Percentiles rank a stretch among this genome's conserved stretches.
These are phyloP conservation scores for Copidosoma floridanum DNA, from an alignment of 1,140 invertebrate genomes.

Conservation along the genomic window DNA sequence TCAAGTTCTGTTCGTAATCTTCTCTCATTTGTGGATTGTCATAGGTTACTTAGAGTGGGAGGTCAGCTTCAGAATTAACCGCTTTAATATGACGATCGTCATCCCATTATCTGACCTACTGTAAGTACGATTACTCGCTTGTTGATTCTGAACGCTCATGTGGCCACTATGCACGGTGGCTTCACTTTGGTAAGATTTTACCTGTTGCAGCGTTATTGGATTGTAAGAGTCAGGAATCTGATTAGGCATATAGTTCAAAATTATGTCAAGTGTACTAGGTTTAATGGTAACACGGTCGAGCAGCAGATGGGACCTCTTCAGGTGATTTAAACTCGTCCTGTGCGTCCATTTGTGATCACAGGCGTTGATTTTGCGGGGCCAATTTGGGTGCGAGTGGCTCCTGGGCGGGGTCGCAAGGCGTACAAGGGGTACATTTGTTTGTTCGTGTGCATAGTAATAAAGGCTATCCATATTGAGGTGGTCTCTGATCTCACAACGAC, in stretches of 20 bases:
- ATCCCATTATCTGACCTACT: neutral
- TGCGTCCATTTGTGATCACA: constrained; percentile 19
- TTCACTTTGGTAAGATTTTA: neutral
- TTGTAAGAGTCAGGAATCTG: neutral
- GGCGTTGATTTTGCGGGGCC: constrained; percentile 31
- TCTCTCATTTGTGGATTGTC: neutral
- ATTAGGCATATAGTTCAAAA: neutral
- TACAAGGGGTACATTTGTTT: constrained; percentile 17
- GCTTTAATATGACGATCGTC: neutral
- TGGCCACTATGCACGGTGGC: neutral
- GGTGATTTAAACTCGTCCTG: constrained; percentile 2
- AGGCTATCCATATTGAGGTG: constrained; percentile 38
- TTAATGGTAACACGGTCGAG: neutral
- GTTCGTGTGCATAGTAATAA: constrained; percentile 32
- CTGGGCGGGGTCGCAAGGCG: neutral
- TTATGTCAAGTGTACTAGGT: neutral
- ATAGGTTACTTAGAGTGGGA: neutral
- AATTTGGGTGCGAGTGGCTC: constrained; percentile 20
- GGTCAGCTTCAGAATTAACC: neutral
- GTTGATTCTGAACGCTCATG: neutral
- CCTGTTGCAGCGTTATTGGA: neutral
- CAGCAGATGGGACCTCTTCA: constrained; percentile 30
- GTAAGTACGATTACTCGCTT: neutral
- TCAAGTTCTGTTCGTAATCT: neutral
- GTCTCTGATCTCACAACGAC: constrained; percentile 29